phyloP scores from a whole-genome alignment of 1,140 invertebrate genomes.

The Bradysia coprophila region DNA sequence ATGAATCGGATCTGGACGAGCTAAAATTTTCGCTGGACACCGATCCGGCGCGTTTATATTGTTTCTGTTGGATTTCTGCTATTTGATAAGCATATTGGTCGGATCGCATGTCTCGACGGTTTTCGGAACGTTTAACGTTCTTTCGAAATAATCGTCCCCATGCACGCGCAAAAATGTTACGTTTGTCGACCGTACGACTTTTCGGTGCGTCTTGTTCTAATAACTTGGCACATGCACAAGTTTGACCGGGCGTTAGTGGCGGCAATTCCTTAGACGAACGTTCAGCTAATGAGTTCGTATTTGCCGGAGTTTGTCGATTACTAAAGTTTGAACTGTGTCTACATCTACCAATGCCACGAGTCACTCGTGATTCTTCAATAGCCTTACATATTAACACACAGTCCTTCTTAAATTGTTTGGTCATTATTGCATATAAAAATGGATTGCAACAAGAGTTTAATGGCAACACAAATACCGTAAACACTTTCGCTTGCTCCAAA shows the following conservation, averaged over 20 bases:
- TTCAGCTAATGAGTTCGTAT: constrained; percentile 69
- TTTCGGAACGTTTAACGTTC: constrained; percentile 8
- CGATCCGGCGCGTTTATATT: constrained; percentile 54
- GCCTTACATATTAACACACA: constrained; percentile 89
- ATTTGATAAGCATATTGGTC: constrained; percentile 64
- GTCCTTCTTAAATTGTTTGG: constrained; percentile 95
- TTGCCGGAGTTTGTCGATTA: constrained; percentile 70
- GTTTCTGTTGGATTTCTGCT: constrained; percentile 57
- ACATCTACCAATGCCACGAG: constrained; percentile 67
- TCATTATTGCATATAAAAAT: constrained; percentile 90
- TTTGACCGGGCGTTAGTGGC: constrained; percentile 29
- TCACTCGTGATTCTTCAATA: constrained; percentile 81
- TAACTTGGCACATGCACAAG: constrained; percentile 40
- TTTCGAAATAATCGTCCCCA: constrained; percentile 6
- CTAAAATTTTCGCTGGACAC: constrained; percentile 80
- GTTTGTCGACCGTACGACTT: constrained; percentile 19
- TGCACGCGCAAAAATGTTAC: constrained; percentile 12
- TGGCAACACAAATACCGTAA: constrained; percentile 88
- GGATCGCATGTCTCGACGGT: constrained; percentile 26
- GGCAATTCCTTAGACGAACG: constrained; percentile 52
- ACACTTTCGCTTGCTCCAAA: constrained; percentile 91
- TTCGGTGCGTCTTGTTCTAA: constrained; percentile 37
- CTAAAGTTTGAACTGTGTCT: constrained; percentile 76
- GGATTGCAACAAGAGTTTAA: constrained; percentile 94
- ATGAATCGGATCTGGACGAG: constrained; percentile 62